Percentiles rank a stretch among this genome's conserved stretches.
Conservation (phyloP, 2,888 invertebrate genomes). For the Calameuta filiformis region DNA sequence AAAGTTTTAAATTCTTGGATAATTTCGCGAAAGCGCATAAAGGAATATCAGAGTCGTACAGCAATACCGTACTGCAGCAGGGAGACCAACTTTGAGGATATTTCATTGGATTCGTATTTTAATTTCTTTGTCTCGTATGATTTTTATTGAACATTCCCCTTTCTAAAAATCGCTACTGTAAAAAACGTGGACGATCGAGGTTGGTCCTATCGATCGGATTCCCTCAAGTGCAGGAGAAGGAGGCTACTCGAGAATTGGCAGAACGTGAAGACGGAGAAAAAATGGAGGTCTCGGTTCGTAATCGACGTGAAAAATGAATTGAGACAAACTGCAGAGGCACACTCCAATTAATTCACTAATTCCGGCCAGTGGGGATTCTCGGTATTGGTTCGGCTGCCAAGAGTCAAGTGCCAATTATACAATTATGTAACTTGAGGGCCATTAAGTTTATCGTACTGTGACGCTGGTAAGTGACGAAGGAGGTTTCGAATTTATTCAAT, state of each 20-base stretch:
- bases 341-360: constrained; percentile 45
- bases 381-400: constrained; percentile 35
- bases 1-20: too few species aligned
- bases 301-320: constrained; percentile 26
- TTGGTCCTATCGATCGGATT: neutral
- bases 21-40: too few species aligned
- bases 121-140: too few species aligned
- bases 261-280: neutral
- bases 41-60: too few species aligned
- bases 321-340: constrained; percentile 33
- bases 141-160: too few species aligned
- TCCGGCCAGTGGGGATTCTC: constrained; percentile 34
- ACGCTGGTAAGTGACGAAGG: neutral
- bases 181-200: constrained; percentile 3
- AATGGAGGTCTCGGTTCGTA: neutral
- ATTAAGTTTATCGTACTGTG: constrained; percentile 37
- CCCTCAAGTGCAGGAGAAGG: neutral
- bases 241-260: neutral
- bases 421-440: constrained; percentile 44
- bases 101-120: too few species aligned
- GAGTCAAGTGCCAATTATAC: constrained; percentile 48
- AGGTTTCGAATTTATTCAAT: too few species aligned
- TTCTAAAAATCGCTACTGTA: neutral
- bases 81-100: too few species aligned
- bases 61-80: too few species aligned